Base-by-base conservation (phyloP, 2,888 invertebrate species). In the Mesochorus sp. region DNA sequence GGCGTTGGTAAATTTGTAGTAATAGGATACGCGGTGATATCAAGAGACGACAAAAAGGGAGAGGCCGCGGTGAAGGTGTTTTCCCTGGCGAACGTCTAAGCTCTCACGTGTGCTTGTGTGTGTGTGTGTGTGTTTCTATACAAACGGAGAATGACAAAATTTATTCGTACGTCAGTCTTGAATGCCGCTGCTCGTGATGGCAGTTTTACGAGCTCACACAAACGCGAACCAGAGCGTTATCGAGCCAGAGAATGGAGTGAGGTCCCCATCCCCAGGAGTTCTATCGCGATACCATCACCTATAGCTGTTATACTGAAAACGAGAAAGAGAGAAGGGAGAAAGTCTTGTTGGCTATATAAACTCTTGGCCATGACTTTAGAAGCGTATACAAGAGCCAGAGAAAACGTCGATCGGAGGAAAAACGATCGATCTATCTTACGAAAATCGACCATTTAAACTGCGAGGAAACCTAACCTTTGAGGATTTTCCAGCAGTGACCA, bases 321-420 rank as follows among this genome's bases (percentile, higher is more conserved):
- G 82, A 83, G 85, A 89, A 17, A 47, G 82, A 83, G 85, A 89
- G 89, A 89, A 88, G 90, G 89, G 90, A 89, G 91, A 91, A 90
- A 91, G 90, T 88, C 80, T 5, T 28, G 83, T 82, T 80, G 71
- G 82, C 88, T 89, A 89, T 91, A 91, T 90, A 91, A 90, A 84
- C 83, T 84, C 82, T 84, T 91, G 90, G 84, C 91, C 90, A 82
- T 91, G 91, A 91, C 91, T 90, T 90, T 91, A 89, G 86, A 86
- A 86, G 87, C 85, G 85, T 84, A 85, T 83, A 31, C 26, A 34
- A 47, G 6, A 51, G 28, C 34, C 42, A 51, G n/a, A 37, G 55
- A 68, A 10, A 31, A 31, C 5, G 10, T 2, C 31, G 31, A 5
- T 5, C 5, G 31, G 10, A 31, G 28, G 17, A 28, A 14, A 19